These are phyloP conservation scores for Polypedilum vanderplanki DNA, from an alignment of 1,140 invertebrate genomes.

Conservation along the genomic window DNA sequence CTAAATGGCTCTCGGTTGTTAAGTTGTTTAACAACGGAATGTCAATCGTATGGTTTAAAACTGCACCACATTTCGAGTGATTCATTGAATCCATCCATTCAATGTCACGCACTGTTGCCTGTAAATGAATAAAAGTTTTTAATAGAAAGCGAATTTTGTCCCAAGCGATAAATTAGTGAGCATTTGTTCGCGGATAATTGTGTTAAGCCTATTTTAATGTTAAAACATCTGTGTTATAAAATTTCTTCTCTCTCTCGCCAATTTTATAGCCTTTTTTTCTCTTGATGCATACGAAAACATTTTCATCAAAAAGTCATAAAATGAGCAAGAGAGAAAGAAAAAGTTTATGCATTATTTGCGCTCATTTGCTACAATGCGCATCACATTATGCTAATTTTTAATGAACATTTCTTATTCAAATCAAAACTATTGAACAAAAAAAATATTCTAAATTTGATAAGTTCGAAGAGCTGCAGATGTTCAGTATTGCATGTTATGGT, in stretches of 20 bases:
- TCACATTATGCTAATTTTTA: constrained; percentile 14
- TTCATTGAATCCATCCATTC: constrained; percentile 46
- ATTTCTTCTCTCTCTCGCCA: too few relatives aligned
- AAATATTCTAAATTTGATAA: too few relatives aligned
- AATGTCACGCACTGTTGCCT: constrained; percentile 47
- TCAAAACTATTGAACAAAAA: too few relatives aligned
- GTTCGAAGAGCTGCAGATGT: too few relatives aligned
- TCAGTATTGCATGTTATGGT: background rate
- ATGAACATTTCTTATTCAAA: background rate
- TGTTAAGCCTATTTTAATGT: too few relatives aligned
- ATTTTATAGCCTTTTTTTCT: too few relatives aligned
- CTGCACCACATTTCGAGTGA: background rate
- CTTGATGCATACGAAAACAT: too few relatives aligned
- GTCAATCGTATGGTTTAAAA: constrained; percentile 23
- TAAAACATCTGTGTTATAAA: too few relatives aligned
- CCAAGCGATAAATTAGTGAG: too few relatives aligned
- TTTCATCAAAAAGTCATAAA: too few relatives aligned
- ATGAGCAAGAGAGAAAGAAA: background rate
- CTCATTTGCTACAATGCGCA: constrained; percentile 8
- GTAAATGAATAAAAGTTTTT: background rate
- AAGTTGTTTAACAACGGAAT: constrained; percentile 8
- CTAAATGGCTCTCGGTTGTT: background rate
- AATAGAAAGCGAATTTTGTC: too few relatives aligned
- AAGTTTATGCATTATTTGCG: background rate
- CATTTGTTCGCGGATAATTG: too few relatives aligned